Conservation (phyloP, 2,888 invertebrate genomes). For the Lithodes maja region DNA sequence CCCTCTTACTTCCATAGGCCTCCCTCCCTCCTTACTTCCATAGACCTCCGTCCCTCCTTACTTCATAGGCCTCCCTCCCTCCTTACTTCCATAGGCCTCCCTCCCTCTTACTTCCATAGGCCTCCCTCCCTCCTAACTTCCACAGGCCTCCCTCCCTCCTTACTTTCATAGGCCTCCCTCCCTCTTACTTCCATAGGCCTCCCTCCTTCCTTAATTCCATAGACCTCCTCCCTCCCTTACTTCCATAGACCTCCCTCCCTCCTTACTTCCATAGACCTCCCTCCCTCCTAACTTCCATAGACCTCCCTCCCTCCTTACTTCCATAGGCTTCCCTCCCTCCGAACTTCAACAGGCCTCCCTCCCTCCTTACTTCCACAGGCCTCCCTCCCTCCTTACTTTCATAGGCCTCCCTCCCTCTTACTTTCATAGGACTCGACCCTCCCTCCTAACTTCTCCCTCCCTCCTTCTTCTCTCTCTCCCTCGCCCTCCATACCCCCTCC, state of each 20-base stretch:
- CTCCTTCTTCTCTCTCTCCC: background rate
- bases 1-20: background rate
- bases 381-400: slow-evolving; percentile 9
- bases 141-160: background rate
- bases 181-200: background rate
- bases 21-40: background rate
- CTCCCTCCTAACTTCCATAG: background rate
- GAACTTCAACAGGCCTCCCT: background rate
- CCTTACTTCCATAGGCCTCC: background rate
- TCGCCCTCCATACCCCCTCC: background rate
- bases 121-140: background rate
- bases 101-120: background rate
- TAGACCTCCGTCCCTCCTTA: background rate
- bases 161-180: background rate
- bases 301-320: background rate
- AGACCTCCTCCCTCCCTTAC: background rate
- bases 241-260: background rate
- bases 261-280: background rate
- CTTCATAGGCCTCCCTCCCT: background rate
- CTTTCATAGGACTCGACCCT: background rate
- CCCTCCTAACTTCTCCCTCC: background rate
- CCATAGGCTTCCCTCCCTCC: background rate
- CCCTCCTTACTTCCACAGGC: background rate
- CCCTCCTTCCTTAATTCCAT: background rate
- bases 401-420: background rate